Base-by-base conservation (phyloP, 2,888 invertebrate species). In the Anthoptus insignis region DNA sequence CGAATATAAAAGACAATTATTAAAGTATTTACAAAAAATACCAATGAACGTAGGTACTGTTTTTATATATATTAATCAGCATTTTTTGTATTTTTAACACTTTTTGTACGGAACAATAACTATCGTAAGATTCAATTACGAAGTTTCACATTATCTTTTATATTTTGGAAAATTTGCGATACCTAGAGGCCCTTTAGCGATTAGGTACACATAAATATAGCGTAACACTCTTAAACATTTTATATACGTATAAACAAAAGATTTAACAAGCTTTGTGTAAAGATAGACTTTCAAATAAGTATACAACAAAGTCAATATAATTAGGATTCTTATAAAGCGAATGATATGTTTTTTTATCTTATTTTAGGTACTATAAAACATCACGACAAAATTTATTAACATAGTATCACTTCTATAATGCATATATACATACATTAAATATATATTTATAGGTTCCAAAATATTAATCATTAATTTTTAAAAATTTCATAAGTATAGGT, bases 261-360 rank as follows among this genome's bases (percentile, higher is more conserved):
- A 27, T 56, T 39, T 24, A 63, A 59, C 29, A 54, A 57, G 59
- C 56, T 45, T 64, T 24, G 39, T 57, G 59, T 45, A 52, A 47
- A 60, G 14, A 53, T 61, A 50, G 53, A 47, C n/a, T 56, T 58
- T 39, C 42, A 59, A 59, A 22, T 59, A 42, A 58, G 39, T 59
- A 52, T 52, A 49, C 49, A 63, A 63, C 61, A 24, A 63, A 54
- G 47, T 47, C 34, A 52, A 60, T 49, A 47, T 65, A 73, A 65
- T 69, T 84, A 84, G 78, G 79, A 80, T 76, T 86, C 89, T 91
- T 91, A 91, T 87, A 89, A 93, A 92, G 93, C 93, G 91, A 92
- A 90, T 93, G 93, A 93, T 93, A 93, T 93, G 93, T 93, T 82
- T 82, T 81, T 84, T 86, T 82, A 85, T 83, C 88, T 89, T 88